A percentile compares a stretch with the other conserved stretches of the same genome.
Conservation (phyloP, 2,888 invertebrate genomes). For the Lymantria monacha region DNA sequence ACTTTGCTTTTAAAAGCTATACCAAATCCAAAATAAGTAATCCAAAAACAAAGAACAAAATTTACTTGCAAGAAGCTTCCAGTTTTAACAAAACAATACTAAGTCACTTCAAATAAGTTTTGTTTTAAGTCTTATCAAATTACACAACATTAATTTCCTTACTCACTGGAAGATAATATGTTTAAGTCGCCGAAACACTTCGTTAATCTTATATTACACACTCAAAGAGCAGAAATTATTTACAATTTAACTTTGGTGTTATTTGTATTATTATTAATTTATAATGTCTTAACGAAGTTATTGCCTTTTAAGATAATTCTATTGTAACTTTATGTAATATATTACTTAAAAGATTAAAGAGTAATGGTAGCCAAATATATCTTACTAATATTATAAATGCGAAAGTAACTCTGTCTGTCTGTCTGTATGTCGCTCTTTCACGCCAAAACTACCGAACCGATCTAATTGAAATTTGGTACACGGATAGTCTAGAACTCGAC, state of each 20-base stretch:
- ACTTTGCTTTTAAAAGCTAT: neutral
- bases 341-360: too few relatives aligned
- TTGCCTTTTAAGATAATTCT: too few relatives aligned
- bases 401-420: too few relatives aligned
- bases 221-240: neutral
- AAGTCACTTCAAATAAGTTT: conserved; percentile 8
- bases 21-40: neutral
- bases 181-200: neutral
- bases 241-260: neutral
- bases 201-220: neutral
- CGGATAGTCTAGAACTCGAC: too few relatives aligned
- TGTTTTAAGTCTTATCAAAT: conserved; percentile 10
- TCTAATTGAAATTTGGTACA: too few relatives aligned
- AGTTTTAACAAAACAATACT: neutral
- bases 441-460: too few relatives aligned
- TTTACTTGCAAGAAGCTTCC: neutral
- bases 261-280: neutral
- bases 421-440: too few relatives aligned
- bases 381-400: too few relatives aligned
- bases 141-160: conserved; percentile 12
- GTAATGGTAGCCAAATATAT: too few relatives aligned
- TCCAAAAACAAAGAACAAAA: neutral
- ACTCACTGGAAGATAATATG: conserved; percentile 12
- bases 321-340: too few relatives aligned
- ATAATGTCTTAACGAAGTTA: too few relatives aligned